Percentiles rank a stretch among this genome's conserved stretches.
Conservation (phyloP, 1,140 invertebrate species). For the Penaeus chinensis region DNA sequence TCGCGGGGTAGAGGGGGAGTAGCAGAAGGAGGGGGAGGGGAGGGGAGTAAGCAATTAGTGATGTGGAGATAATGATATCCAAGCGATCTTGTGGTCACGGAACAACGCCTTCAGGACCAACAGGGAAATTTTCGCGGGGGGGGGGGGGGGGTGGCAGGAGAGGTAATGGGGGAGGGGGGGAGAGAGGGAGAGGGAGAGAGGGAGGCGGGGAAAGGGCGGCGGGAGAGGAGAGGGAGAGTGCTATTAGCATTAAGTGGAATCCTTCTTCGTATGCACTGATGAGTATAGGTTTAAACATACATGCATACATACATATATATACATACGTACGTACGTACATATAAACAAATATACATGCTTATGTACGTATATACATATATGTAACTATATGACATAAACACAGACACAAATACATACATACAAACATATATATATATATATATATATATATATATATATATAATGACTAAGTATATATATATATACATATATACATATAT, state of each 20-base stretch:
- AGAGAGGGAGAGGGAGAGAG: background rate
- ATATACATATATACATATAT: too few species aligned
- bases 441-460: too few species aligned
- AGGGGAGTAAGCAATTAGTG: background rate
- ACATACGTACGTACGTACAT: constrained; percentile 14
- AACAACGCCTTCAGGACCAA: too few species aligned
- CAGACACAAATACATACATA: constrained; percentile 12
- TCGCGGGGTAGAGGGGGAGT: background rate
- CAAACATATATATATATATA: background rate
- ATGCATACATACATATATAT: constrained; percentile 6
- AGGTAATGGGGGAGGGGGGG: background rate
- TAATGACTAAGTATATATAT: too few species aligned
- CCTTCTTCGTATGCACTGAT: too few species aligned
- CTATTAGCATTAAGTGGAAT: too few species aligned
- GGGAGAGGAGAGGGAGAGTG: background rate
- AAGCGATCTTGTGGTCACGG: too few species aligned
- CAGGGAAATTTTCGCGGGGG: background rate
- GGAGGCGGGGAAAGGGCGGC: background rate
- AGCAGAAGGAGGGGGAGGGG: background rate
- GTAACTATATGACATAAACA: background rate
- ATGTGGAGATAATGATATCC: too few species aligned
- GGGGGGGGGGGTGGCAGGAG: background rate
- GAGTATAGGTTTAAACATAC: background rate
- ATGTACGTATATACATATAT: background rate
- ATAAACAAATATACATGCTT: too few species aligned